Evolutionary conservation across 2,888 invertebrate genomes (phyloP), one percentile per base, ranked within the genome.

Genomic region (Tenthredo notha): DNA sequence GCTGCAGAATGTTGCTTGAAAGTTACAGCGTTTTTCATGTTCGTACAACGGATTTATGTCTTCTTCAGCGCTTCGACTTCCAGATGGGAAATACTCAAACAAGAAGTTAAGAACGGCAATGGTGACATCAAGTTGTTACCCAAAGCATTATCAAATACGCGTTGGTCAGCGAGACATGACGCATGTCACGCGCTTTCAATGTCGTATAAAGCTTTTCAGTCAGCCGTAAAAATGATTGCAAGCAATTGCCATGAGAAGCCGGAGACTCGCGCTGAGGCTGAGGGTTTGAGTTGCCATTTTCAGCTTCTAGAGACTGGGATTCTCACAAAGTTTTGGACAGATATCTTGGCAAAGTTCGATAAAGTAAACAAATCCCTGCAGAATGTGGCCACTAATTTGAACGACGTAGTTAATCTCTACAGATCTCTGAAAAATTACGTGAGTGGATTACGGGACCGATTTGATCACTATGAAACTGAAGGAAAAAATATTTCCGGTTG

Each of bases 1-100:
- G 86, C 85, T 54, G 87, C 85, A 58, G 54, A 86, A 65, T 85
- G 83, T 84, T 86, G 85, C 70, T 72, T 86, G 54, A 82, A 84
- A 85, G 85, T 86, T 61, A 84, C 80, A 18, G 54, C 84, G 37
- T 87, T 87, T 84, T 86, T 87, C 77, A 84, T 74, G 40, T 82
- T 85, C 7, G 58, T 58, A 58, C 58, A 58, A 21, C 58, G 58
- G 58, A 58, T 58, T 58, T 58, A 58, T 58, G 58, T 58, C 25
- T 87, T 85, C 29, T 87, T 85, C 10, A 77, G 58, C 82, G 74
- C 77, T 61, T 86, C 86, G 47, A 86, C 86, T 82, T 58, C 84
- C 74, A 65, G 86, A n/a, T 87, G 87, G 84, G 77, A 85, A 47
- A 15, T 75, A 75, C 75, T 75, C 75, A 75, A 50, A 75, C 47